A percentile compares a stretch with the other conserved stretches of the same genome.
Conservation (phyloP, 2,113 vertebrate genomes). For the Poicephalus gulielmi region DNA sequence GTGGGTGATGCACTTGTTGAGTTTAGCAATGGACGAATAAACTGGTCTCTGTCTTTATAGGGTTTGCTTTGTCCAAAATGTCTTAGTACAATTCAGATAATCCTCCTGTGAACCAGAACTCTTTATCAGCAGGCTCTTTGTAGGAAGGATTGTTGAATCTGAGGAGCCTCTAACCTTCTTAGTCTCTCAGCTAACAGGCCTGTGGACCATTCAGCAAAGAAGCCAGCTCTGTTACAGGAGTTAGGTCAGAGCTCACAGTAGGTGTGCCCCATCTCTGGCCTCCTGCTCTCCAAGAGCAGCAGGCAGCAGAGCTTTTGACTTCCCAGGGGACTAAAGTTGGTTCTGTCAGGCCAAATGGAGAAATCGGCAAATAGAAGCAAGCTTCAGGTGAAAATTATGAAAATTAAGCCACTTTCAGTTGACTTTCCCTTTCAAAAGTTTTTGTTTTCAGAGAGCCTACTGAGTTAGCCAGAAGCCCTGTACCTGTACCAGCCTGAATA, state of each 20-base stretch:
- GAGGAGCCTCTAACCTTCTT: not conserved
- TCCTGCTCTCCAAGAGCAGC: not conserved
- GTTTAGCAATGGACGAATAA: not conserved
- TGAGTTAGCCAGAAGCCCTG: not conserved
- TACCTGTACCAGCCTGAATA: not conserved
- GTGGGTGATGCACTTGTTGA: not conserved
- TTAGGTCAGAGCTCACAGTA: not conserved
- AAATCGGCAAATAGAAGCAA: not conserved
- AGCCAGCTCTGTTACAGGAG: not conserved
- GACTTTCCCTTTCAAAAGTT: not conserved
- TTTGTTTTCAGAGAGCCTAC: not conserved
- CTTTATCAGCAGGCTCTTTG: not conserved
- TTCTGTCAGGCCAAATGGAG: not conserved
- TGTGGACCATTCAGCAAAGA: not conserved
- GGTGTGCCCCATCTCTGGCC: not conserved
- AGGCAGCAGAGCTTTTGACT: not conserved
- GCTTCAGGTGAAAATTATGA: not conserved
- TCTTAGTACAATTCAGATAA: not conserved
- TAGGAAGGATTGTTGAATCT: not conserved
- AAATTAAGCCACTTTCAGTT: not conserved
- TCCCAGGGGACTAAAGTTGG: not conserved
- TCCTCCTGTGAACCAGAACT: not conserved
- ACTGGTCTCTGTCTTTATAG: not conserved
- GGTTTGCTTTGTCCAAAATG: not conserved
- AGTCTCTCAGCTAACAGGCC: not conserved